These are phyloP conservation scores for Pungitius pungitius DNA, from an alignment of 2,113 vertebrate species.

Conservation along the genomic window DNA sequence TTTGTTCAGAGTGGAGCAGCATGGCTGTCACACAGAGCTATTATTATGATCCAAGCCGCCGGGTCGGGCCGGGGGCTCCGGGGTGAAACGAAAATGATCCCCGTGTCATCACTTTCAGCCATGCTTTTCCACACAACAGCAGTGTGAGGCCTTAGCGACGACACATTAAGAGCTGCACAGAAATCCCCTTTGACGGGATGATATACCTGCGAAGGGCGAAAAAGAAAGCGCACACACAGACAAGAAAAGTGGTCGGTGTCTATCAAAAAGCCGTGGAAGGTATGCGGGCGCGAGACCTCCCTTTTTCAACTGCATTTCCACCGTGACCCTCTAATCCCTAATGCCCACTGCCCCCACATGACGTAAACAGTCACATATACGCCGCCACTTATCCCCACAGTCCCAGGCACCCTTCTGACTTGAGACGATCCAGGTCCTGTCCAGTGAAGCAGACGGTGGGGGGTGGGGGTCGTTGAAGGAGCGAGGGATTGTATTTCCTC, in stretches of 20 bases:
- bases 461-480: slow-evolving; percentile 44
- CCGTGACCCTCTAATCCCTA: slow-evolving; percentile 24
- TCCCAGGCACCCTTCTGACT: slow-evolving; percentile 37
- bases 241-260: slow-evolving; percentile 6
- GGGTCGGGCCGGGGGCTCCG: slow-evolving; percentile 55
- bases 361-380: slow-evolving; percentile 51
- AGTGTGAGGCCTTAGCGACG: slow-evolving; percentile 24
- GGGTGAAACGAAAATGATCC: slow-evolving; percentile 67
- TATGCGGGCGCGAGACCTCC: slow-evolving; percentile 11
- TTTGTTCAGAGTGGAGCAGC: slow-evolving; percentile 68
- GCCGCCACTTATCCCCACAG: slow-evolving; percentile 25
- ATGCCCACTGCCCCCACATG: slow-evolving; percentile 11
- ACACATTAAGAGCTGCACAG: slow-evolving; percentile 26
- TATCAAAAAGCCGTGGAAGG: slow-evolving; percentile 13
- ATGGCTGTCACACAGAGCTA: slow-evolving; percentile 67
- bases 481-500: slow-evolving; percentile 66
- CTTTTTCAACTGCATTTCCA: slow-evolving; percentile 30
- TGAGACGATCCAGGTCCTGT: slow-evolving; percentile 60
- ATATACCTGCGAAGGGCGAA: background rate
- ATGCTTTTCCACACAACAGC: slow-evolving; percentile 38
- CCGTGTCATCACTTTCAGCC: slow-evolving; percentile 64
- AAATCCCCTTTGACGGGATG: slow-evolving; percentile 44
- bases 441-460: slow-evolving; percentile 48
- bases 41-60: slow-evolving; percentile 68
- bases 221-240: slow-evolving; percentile 34